Evolutionary conservation across 2,888 invertebrate genomes (phyloP).

Genomic region (Cotesia congregata): DNA sequence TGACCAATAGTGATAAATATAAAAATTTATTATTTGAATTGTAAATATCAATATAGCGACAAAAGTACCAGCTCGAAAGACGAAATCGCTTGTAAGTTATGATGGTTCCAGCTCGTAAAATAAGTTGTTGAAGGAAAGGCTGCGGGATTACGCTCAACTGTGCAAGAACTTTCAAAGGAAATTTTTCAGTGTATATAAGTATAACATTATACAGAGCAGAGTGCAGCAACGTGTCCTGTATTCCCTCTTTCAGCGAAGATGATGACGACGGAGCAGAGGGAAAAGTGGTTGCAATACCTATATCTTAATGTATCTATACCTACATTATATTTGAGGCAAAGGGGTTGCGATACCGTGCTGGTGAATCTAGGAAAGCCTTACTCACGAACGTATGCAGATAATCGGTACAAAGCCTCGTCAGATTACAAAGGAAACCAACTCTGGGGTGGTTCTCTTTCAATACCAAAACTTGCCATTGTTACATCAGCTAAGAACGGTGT

Average conservation of each 20-base stretch:
- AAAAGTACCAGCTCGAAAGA: neutral
- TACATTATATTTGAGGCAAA: neutral
- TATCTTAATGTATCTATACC: constrained; percentile 6
- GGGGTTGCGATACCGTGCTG: constrained; percentile 38
- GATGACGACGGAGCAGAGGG: constrained; percentile 22
- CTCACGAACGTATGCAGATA: constrained; percentile 62
- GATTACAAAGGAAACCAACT: constrained; percentile 56
- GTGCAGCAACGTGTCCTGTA: neutral
- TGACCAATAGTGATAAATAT: no score
- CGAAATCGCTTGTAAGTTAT: constrained; percentile 14
- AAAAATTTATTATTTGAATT: no score
- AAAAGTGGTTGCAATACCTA: constrained; percentile 7
- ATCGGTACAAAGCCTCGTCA: constrained; percentile 66
- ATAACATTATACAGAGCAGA: constrained; percentile 12
- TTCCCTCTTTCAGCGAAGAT: constrained; percentile 2
- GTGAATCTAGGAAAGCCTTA: constrained; percentile 55
- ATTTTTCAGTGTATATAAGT: constrained; percentile 51
- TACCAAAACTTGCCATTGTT: constrained; percentile 20
- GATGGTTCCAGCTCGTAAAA: neutral
- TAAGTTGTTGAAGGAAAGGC: constrained; percentile 34
- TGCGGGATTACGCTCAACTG: constrained; percentile 61
- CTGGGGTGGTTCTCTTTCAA: constrained; percentile 1
- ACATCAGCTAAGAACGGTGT: neutral
- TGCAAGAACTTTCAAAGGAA: constrained; percentile 58
- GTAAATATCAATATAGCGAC: no score